Evolutionary conservation across 2,113 vertebrate species (phyloP), one percentile per base, ranked within the genome.

Genomic region (Helogale parvula): DNA sequence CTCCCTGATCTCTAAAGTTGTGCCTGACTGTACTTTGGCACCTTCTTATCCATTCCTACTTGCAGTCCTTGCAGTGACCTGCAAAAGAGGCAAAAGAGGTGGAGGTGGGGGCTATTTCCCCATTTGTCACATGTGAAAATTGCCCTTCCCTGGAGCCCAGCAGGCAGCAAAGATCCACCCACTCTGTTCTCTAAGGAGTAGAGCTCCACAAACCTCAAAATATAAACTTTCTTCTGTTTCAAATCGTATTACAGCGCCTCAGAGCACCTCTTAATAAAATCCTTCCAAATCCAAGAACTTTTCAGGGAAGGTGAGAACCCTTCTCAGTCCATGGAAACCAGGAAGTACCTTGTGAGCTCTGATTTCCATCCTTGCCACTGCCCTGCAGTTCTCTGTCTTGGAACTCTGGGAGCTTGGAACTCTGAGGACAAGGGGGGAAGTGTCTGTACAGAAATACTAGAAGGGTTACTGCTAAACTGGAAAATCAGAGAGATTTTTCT

Each of bases 251-350:
- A 50, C 16, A n/a, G 19, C 13, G 54, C 69, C 47, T 92, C 83
- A 89, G 81, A 96, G 35, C 4, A 68, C 50, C 94, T 96, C 31
- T 27, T 82, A 92, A 88, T 63, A 85, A 94, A 71, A 68, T 60
- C 35, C 9, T 96, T 68, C n/a, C 57, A 45, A 68, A 87, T 80
- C 90, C 68, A 89, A 81, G 54, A 92, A 45, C 79, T 54, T 54
- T 52, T 33, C 41, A 45, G 89, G 13, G 54, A 52, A 68, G 38
- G 3, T 33, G 82, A 82, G 47, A 57, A 63, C 13, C 7, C 19
- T 71, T 68, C 33, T 63, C 23, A 68, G 25, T 88, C 29, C 27
- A 2, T 65, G 80, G 76, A 95, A 85, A 57, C 57, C 27, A 31
- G 41, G 52, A 94, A 83, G 31, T 65, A 4, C 33, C 71, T 94